Percentiles rank a stretch among this genome's conserved stretches.
These are phyloP conservation scores for Andrena minutula DNA, from an alignment of 2,888 invertebrate genomes.

Conservation along the genomic window DNA sequence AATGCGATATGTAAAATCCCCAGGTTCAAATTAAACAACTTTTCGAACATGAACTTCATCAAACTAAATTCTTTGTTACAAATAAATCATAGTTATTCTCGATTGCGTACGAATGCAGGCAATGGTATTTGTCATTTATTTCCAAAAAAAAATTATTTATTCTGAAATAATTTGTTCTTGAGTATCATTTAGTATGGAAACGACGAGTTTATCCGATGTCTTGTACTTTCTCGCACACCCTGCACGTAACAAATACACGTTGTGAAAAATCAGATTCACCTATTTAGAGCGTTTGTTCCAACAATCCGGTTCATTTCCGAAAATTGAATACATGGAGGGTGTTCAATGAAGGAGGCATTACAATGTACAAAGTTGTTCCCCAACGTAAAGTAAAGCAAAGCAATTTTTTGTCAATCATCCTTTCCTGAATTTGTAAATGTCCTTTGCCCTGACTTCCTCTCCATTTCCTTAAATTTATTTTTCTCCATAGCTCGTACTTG, in stretches of 20 bases:
- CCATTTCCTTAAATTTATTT: background rate
- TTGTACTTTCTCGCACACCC: conserved; percentile 29
- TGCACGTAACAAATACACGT: conserved; percentile 31
- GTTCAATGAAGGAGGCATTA: conserved; percentile 30
- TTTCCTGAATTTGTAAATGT: background rate
- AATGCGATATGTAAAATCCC: conserved; percentile 55
- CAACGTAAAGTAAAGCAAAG: background rate
- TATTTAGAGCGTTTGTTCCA: background rate
- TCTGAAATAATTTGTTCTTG: conserved; percentile 4
- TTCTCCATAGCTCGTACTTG: background rate
- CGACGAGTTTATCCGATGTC: conserved; percentile 16
- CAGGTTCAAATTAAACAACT: conserved; percentile 25
- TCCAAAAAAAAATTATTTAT: background rate
- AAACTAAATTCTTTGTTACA: background rate
- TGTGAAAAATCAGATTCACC: background rate
- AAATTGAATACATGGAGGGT: conserved; percentile 23
- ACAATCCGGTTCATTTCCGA: background rate
- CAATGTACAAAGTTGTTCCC: conserved; percentile 24
- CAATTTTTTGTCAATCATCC: background rate
- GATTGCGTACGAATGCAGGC: background rate
- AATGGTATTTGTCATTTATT: background rate
- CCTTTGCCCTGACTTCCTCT: background rate
- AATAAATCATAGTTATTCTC: background rate
- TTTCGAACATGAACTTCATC: background rate
- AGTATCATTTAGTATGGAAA: background rate